phyloP scores from a whole-genome alignment of 2,113 vertebrate species.

The Amphilophus citrinellus region DNA sequence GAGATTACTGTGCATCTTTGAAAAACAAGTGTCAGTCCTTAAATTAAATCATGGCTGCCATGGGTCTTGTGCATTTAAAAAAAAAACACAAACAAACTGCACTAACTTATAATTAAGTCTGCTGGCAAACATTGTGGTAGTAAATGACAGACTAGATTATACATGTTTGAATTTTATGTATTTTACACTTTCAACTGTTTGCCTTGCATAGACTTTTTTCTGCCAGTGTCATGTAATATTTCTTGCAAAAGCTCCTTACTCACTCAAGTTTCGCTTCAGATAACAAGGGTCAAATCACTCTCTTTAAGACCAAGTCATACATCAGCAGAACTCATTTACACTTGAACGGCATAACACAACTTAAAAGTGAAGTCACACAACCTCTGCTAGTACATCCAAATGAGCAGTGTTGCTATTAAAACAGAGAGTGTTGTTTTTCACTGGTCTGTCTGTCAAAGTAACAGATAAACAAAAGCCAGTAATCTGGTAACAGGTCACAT shows the following conservation, averaged over 20 bases:
- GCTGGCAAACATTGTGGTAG: constrained; percentile 16
- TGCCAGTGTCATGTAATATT: not conserved
- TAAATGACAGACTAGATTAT: constrained; percentile 57
- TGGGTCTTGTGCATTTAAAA: constrained; percentile 3
- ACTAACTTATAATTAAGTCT: constrained; percentile 45
- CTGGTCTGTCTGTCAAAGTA: not conserved
- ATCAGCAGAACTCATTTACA: not conserved
- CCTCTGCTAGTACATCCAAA: not conserved
- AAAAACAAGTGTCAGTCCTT: constrained; percentile 35
- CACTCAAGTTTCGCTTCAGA: not conserved
- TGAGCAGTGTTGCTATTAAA: not conserved
- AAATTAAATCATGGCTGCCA: constrained; percentile 21
- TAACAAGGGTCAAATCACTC: constrained; percentile 1
- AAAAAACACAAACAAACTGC: constrained; percentile 24
- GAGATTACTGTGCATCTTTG: constrained; percentile 21
- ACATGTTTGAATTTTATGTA: constrained; percentile 9
- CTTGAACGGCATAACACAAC: not conserved
- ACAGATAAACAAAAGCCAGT: not conserved
- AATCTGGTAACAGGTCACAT: constrained; percentile 10
- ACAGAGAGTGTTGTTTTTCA: not conserved
- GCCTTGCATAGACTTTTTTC: constrained; percentile 25
- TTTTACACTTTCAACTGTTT: not conserved
- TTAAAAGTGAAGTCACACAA: not conserved
- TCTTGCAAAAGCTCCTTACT: not conserved
- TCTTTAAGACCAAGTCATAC: not conserved